Base-by-base conservation (phyloP, 2,888 invertebrate species). In the Stomorhina lunata region DNA sequence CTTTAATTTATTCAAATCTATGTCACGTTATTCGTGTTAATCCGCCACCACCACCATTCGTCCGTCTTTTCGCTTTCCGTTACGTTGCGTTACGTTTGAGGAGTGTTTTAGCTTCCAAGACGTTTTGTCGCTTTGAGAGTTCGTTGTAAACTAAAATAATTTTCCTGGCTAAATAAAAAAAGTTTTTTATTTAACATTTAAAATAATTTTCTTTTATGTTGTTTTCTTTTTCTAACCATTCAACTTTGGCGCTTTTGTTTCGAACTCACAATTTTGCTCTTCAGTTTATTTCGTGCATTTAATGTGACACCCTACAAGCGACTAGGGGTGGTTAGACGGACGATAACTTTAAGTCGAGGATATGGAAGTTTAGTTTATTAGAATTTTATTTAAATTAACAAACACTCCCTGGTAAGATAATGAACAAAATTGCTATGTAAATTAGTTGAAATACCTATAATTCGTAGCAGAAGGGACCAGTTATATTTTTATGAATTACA, bases 101-200 rank as follows among this genome's bases (percentile, higher is more conserved):
- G 5, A 29, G 71, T 20, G 32, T 43, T 12, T 25, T 40, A 61
- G 50, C n/a, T n/a, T 75, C 75, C 5, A 76, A 75, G 75, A 79
- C 82, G 72, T 82, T 82, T 45, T 71, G 57, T 61, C 82, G 75
- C 37, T 17, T 79, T 82, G 76, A 82, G 32, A 79, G 61, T 66
- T 66, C 40, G 71, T 76, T 79, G 65, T 10, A 66, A 82, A 82
- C 82, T 82, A 40, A 82, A 57, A 29, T 72, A 40, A 17, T 63
- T 43, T 78, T 72, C 53, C 50, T 66, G 55, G 29, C 72, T 43
- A 32, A 63, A 65, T 55, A 73, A n/a, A n/a, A n/a, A n/a, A n/a
- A n/a, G n/a, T n/a, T n/a, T n/a, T n/a, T n/a, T 69, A 43, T 50
- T 20, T 37, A 71, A 78, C 69, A 65, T 73, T 75, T 48, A 63